A percentile compares a stretch with the other conserved stretches of the same genome.
Conservation (phyloP, 2,888 invertebrate species). For the Athrips mouffetella region DNA sequence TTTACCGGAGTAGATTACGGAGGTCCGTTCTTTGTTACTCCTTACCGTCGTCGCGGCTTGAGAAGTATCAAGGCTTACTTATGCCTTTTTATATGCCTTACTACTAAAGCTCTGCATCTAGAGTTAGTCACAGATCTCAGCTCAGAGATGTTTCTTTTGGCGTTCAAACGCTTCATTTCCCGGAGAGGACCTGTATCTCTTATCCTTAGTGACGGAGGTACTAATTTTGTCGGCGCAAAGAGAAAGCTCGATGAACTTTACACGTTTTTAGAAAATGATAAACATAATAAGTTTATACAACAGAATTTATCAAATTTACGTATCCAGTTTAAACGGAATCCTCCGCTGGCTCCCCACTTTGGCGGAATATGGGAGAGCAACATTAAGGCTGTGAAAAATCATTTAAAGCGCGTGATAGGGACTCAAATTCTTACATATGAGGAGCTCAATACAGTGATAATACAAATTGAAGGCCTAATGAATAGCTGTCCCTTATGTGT, state of each 20-base stretch:
- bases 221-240: slow-evolving; percentile 10
- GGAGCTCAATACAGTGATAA: too few species aligned
- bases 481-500: background rate
- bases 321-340: background rate
- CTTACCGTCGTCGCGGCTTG: background rate
- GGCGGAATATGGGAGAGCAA: background rate
- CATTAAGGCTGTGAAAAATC: background rate
- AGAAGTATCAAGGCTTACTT: slow-evolving; percentile 6
- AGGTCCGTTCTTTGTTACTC: slow-evolving; percentile 14
- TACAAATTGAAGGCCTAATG: background rate
- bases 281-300: background rate
- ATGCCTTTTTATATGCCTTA: slow-evolving; percentile 12
- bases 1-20: slow-evolving; percentile 17
- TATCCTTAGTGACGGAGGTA: slow-evolving; percentile 12
- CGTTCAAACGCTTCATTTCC: slow-evolving; percentile 16
- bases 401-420: background rate
- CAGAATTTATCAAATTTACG: background rate
- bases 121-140: slow-evolving; percentile 8
- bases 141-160: slow-evolving; percentile 4
- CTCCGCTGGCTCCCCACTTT: background rate
- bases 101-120: background rate
- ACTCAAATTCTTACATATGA: background rate
- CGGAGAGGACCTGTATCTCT: slow-evolving; percentile 13
- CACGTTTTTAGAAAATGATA: background rate
- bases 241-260: background rate